Conservation (phyloP, 2,797 vertebrate species). For the Enteromius viviparus region DNA sequence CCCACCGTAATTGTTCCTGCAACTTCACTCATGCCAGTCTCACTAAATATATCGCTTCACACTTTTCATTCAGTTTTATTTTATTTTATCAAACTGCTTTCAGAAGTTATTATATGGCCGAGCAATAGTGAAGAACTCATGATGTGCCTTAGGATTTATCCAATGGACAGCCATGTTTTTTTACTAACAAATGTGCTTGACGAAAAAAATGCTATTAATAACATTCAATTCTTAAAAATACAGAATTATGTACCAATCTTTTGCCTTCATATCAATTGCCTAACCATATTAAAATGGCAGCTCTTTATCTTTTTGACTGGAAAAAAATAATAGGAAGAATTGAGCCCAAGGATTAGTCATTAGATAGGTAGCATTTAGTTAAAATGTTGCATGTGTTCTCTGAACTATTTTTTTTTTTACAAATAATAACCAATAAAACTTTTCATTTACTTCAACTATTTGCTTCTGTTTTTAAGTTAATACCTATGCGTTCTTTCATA, state of each 20-base stretch:
- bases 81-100: not conserved
- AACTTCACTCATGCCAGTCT: not conserved
- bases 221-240: not conserved
- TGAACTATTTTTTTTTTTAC: not conserved
- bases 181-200: conserved; percentile 4
- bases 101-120: not conserved
- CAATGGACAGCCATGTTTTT: not conserved
- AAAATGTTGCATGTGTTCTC: not conserved
- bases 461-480: not conserved
- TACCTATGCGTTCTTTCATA: not conserved
- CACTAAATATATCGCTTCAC: not conserved
- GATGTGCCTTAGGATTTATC: conserved; percentile 22
- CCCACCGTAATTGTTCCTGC: not conserved
- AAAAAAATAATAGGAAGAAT: not conserved
- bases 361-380: not conserved
- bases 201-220: not conserved
- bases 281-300: conserved; percentile 8
- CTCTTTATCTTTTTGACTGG: not conserved
- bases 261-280: not conserved
- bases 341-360: not conserved
- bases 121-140: conserved; percentile 14
- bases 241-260: not conserved
- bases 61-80: not conserved
- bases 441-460: not conserved
- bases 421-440: not conserved